Base-by-base conservation (phyloP, 2,113 vertebrate genomes). In the Oophaga pumilio region DNA sequence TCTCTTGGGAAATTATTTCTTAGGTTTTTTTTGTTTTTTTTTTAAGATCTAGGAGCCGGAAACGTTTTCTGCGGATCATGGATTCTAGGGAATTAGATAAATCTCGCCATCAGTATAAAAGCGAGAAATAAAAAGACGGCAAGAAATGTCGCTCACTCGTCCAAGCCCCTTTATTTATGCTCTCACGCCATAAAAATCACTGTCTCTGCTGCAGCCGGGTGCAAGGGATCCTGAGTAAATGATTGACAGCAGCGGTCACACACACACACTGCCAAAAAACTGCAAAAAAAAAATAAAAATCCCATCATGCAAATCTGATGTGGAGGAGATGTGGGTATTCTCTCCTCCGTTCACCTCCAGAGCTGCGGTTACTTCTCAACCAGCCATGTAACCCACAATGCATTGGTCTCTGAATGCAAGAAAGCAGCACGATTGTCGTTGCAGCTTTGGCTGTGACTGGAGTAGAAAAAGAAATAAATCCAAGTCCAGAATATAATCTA, bases 101-200 rank as follows among this genome's bases (percentile, higher is more conserved):
- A 68, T 82, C 15, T 66, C 49, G 22, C 80, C n/a, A 82, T 68
- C 68, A 68, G 80, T 82, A 68, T 82, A 52, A 82, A 82, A 82
- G 11, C 80, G 68, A 68, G 80, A 68, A 66, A 82, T 82, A 82
- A 82, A 73, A 82, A 52, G 60, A 24, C 62, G 28, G 18, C 33
- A 66, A 68, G 56, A 82, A 50, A 82, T 82, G 80, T 50, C 68
- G 68, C 68, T 82, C 80, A 50, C 60, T 66, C 80, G n/a, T 82
- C 43, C 33, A 64, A 82, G 79, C 79, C 33, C n/a, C 33, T 82
- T 82, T 66, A 82, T 82, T 82, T 82, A 82, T 82, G 52, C 80
- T 52, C 22, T 66, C 33, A 68, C 66, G 80, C 66, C 80, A 33
- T 82, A 82, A 82, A 82, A n/a, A 66, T 43, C 80, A 24, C 20